Conservation (phyloP, 2,797 vertebrate genomes). For the Apodemus agrarius region DNA sequence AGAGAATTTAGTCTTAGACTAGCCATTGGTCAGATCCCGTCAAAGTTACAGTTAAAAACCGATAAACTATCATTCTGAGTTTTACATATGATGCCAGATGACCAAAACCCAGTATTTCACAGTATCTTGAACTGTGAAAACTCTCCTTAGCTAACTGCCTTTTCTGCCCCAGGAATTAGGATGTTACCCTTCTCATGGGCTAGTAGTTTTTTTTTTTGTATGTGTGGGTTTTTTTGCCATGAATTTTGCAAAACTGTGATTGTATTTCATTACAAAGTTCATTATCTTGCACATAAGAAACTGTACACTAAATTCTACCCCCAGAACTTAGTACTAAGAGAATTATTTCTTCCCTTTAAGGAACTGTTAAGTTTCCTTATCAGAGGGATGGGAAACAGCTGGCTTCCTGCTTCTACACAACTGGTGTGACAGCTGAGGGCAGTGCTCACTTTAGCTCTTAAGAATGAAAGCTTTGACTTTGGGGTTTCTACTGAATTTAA, state of each 20-base stretch:
- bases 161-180: constrained; percentile 67
- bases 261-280: constrained; percentile 70
- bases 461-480: constrained; percentile 4
- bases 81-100: constrained; percentile 60
- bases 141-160: constrained; percentile 49
- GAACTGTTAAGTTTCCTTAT: constrained; percentile 45
- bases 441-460: constrained; percentile 47
- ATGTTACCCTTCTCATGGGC: constrained; percentile 38
- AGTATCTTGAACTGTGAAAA: constrained; percentile 21
- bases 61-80: constrained; percentile 58
- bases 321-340: constrained; percentile 55
- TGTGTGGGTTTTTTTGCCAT: background rate
- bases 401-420: constrained; percentile 1
- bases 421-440: background rate
- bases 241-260: constrained; percentile 64
- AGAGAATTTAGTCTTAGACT: constrained; percentile 59
- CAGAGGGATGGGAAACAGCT: constrained; percentile 25
- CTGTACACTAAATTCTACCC: constrained; percentile 14
- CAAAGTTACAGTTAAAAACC: constrained; percentile 73
- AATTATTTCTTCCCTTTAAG: constrained; percentile 36
- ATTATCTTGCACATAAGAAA: constrained; percentile 61
- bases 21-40: constrained; percentile 58
- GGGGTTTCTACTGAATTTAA: background rate
- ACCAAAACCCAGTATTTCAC: constrained; percentile 67
- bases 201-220: constrained; percentile 1